A percentile compares a stretch with the other conserved stretches of the same genome.
Conservation (phyloP, 1,140 invertebrate genomes). For the Drosophila albomicans region DNA sequence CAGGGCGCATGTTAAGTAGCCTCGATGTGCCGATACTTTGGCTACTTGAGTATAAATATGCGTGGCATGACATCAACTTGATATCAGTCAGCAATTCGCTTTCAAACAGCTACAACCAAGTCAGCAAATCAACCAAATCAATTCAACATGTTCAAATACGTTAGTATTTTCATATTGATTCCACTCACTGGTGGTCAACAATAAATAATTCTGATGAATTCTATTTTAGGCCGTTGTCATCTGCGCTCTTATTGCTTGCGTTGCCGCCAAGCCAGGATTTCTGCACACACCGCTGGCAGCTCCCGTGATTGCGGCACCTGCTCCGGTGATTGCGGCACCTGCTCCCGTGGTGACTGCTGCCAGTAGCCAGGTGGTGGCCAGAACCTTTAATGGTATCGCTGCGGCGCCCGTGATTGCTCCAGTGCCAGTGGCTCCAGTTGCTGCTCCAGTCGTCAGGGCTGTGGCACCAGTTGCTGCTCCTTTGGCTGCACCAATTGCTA, state of each 20-base stretch:
- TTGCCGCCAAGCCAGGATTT: constrained; percentile 79
- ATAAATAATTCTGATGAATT: constrained; percentile 17
- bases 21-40: neutral
- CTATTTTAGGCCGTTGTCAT: constrained; percentile 60
- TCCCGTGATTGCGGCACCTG: constrained; percentile 70
- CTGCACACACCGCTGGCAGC: constrained; percentile 70
- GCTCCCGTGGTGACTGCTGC: constrained; percentile 84
- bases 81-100: constrained; percentile 67
- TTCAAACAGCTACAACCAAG: constrained; percentile 41
- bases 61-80: constrained; percentile 31
- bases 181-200: neutral
- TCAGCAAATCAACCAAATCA: constrained; percentile 41
- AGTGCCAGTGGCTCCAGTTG: constrained; percentile 25
- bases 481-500: constrained; percentile 52
- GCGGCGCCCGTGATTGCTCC: constrained; percentile 68
- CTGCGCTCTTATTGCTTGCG: constrained; percentile 81
- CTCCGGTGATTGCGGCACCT: constrained; percentile 70
- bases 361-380: constrained; percentile 85
- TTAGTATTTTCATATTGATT: constrained; percentile 51
- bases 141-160: constrained; percentile 79
- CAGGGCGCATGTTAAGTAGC: constrained; percentile 61
- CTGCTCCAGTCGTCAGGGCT: no score
- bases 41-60: constrained; percentile 65
- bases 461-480: constrained; percentile 24
- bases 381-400: constrained; percentile 85